Evolutionary conservation across 2,797 vertebrate genomes (phyloP).

Genomic region (Micropoecilia bifurca): DNA sequence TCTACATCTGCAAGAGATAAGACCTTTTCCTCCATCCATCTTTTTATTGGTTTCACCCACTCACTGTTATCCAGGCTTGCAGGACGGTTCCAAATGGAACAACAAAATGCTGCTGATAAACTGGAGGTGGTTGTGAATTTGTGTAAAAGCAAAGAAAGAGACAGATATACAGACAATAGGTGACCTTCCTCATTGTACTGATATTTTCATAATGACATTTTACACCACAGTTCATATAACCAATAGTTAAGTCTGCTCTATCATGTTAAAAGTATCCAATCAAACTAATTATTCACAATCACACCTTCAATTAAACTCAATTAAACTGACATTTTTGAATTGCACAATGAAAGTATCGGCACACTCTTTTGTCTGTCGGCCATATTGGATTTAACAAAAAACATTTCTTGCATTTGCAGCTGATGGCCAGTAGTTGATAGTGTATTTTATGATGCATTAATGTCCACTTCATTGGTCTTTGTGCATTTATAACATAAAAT

Average conservation of each 20-base stretch:
- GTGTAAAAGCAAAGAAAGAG: not conserved
- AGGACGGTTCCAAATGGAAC: not conserved
- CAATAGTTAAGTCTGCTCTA: not conserved
- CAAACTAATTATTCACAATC: not conserved
- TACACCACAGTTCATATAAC: not conserved
- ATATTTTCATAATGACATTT: not conserved
- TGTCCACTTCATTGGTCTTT: no score
- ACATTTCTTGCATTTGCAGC: no score
- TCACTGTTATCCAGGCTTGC: not conserved
- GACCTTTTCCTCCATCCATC: not conserved
- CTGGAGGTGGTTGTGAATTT: not conserved
- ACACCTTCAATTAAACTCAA: not conserved
- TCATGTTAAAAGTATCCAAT: not conserved
- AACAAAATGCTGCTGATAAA: not conserved
- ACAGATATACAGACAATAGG: not conserved
- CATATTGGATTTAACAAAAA: no score
- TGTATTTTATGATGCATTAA: no score
- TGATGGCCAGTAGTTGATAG: no score
- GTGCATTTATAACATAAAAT: no score
- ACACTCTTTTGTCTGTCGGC: no score
- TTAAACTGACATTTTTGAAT: not conserved
- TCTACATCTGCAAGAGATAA: not conserved
- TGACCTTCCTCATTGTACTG: not conserved
- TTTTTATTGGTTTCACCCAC: not conserved
- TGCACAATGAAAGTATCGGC: not conserved